phyloP scores from a whole-genome alignment of 2,888 invertebrate genomes.

The Drosophila subquinaria region DNA sequence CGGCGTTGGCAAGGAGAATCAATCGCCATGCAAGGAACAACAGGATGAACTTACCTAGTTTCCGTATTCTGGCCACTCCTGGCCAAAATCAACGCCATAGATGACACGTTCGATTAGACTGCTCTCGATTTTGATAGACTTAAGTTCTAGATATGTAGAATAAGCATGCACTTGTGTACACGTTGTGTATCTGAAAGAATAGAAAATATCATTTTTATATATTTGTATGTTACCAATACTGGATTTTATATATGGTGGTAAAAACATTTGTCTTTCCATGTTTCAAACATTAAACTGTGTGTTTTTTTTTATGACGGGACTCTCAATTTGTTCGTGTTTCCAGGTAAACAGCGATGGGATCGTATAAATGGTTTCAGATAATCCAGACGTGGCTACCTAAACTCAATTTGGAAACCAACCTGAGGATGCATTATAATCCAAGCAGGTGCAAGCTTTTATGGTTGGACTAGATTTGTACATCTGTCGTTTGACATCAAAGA shows the following conservation, averaged over 20 bases:
- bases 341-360: slow-evolving; percentile 15
- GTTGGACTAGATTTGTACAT: neutral
- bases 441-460: neutral
- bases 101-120: slow-evolving; percentile 49
- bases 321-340: neutral
- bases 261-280: slow-evolving; percentile 74
- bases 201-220: slow-evolving; percentile 34
- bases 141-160: slow-evolving; percentile 39
- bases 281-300: slow-evolving; percentile 63
- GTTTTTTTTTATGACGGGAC: slow-evolving; percentile 22
- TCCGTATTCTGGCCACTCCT: neutral
- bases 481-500: neutral
- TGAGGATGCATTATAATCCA: neutral
- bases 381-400: slow-evolving; percentile 23
- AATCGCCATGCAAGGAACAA: slow-evolving; percentile 51
- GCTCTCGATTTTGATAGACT: slow-evolving; percentile 49
- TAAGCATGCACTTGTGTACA: slow-evolving; percentile 46
- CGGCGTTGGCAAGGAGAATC: slow-evolving; percentile 75
- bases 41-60: slow-evolving; percentile 44
- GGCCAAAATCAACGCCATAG: slow-evolving; percentile 57
- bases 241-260: slow-evolving; percentile 38
- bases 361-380: neutral
- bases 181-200: slow-evolving; percentile 62
- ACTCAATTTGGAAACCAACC: neutral
- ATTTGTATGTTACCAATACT: slow-evolving; percentile 36